Base-by-base conservation (phyloP, 2,888 invertebrate species). In the Tanytarsus gracilentus region DNA sequence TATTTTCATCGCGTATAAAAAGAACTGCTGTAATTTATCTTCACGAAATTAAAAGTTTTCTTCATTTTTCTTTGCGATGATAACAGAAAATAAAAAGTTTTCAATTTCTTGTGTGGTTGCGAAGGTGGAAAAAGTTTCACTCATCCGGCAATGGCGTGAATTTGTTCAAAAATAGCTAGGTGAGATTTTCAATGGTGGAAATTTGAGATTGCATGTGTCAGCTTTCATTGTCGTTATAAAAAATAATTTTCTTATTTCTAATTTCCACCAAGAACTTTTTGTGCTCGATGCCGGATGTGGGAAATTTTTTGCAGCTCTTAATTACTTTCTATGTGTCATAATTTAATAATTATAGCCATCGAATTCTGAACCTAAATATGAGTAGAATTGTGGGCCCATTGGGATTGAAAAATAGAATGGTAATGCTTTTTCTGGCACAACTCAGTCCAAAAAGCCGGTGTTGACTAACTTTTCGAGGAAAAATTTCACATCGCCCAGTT, bases 381-480 rank as follows among this genome's bases (percentile, higher is more conserved):
- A 84, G 72, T 85, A 85, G 75, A 85, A 85, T 70, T 80, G 80
- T 72, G 84, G 83, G 75, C 82, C 84, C 66, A 85, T 78, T 69
- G 84, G 85, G 71, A 81, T 79, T 76, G 84, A 77, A 74, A 81
- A 81, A 75, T 83, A 84, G 76, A 81, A 81, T 71, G 81, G 79
- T 81, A 84, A 82, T 80, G 81, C 80, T 72, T 81, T 81, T 79
- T 82, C 82, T 78, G 81, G 80, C 74, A 79, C 80, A 78, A 81
- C 80, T 87, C 87, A 94, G 79, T 94, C 93, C 75, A 95, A 84
- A 78, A 95, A 95, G 67, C 94, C 94, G 66, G 94, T 95, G 76
- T 92, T 92, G 62, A 94, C 92, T 69, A 95, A 81, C 76, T 94
- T 93, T 78, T 94, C 94, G 69, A 95, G 80, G 81, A 95, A 95